Percentiles rank a stretch among this genome's conserved stretches.
Conservation (phyloP, 2,888 invertebrate genomes). For the Ophion ellenae region DNA sequence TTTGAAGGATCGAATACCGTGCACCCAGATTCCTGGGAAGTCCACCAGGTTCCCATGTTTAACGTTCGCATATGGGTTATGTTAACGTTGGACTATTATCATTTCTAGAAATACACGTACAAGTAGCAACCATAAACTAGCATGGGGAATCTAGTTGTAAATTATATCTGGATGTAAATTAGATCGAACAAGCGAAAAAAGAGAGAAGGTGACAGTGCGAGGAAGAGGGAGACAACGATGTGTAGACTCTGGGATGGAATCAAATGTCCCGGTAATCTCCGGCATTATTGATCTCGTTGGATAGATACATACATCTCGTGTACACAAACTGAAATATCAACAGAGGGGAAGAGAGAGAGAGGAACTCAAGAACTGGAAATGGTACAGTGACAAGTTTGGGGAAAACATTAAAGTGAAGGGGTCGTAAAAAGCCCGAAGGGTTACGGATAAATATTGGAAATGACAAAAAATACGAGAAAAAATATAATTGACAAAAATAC, state of each 20-base stretch:
- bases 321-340: constrained; percentile 13
- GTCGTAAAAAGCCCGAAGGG: no score
- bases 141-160: background rate
- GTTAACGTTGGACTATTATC: constrained; percentile 3
- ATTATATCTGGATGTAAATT: constrained; percentile 66
- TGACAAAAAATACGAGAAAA: no score
- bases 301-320: constrained; percentile 61
- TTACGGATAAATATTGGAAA: no score
- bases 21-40: constrained; percentile 42
- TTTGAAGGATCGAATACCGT: constrained; percentile 32
- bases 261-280: constrained; percentile 77
- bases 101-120: background rate
- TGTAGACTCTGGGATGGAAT: constrained; percentile 75
- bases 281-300: constrained; percentile 74
- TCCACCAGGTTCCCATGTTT: constrained; percentile 33
- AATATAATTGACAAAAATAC: no score
- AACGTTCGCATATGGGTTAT: constrained; percentile 7
- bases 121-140: background rate
- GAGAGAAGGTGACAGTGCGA: background rate
- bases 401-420: background rate
- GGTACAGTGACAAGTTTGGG: background rate
- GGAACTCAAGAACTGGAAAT: background rate
- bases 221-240: background rate
- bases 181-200: constrained; percentile 46
- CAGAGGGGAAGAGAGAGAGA: background rate